Evolutionary conservation across 2,797 vertebrate genomes (phyloP), one percentile per base, ranked within the genome.

Genomic region (Dendrocincla tyrannina): DNA sequence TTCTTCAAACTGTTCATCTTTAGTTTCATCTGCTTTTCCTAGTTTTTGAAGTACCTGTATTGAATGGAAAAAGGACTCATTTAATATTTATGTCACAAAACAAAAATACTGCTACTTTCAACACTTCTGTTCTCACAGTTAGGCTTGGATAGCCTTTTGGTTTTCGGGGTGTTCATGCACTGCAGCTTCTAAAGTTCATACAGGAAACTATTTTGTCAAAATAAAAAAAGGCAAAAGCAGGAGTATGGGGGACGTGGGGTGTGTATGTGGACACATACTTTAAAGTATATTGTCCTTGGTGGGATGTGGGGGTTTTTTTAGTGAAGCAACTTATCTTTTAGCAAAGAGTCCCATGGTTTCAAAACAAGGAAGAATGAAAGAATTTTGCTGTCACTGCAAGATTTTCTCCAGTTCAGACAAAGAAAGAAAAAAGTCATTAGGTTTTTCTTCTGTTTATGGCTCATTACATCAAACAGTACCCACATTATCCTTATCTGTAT

Each of bases 1-100:
- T 94, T 99, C 99, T 96, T 99, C 99, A 97, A 99, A 99, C 96
- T 99, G 99, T 88, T 99, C 99, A 88, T 99, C 99, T 98, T 99
- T 99, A 52, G 99, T 99, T 97, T 99, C 99, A 63, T 99, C 99
- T 19, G 99, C 99, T 97, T 99, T 99, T 35, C 99, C 99, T 79
- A 99, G 97, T 96, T 99, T 99, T 97, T 99, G 99, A 96, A 99
- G 98, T 10, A 99, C 98, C 98, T 99, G 70, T 14, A 94, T 74
- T n/a, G 67, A 86, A 94, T 28, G 39, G 46, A 58, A 69, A 70
- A 75, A 86, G 3, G 5, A 83, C 41, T 50, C 50, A 69, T 62
- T 95, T 42, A 87, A 16, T 66, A 55, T 69, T 77, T 75, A 44
- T 33, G 46, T 53, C 41, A 86, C 32, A 79, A 68, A 68, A 14